These are phyloP conservation scores for Sinocyclocheilus anophthalmus DNA, from an alignment of 2,113 vertebrate genomes.

Conservation along the genomic window DNA sequence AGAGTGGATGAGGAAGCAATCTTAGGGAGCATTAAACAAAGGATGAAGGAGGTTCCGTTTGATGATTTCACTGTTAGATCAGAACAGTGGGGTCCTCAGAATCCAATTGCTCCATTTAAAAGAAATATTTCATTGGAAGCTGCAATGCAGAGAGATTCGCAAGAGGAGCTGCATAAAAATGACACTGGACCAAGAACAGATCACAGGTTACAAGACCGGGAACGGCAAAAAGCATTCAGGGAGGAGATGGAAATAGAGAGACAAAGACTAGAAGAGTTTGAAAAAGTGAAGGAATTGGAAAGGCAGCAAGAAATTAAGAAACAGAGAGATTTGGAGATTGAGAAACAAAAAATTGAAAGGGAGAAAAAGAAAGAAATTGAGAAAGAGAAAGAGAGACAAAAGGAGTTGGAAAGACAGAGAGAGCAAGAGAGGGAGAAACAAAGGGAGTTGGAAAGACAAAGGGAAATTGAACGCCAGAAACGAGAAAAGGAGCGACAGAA, in stretches of 20 bases:
- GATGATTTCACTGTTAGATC: conserved; percentile 62
- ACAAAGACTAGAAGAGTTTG: conserved; percentile 11
- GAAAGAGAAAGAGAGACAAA: conserved; percentile 49
- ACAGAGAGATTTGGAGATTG: conserved; percentile 50
- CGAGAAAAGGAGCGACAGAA: conserved; percentile 51
- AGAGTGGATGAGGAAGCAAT: conserved; percentile 5
- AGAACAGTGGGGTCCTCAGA: conserved; percentile 52
- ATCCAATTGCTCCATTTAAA: conserved; percentile 51
- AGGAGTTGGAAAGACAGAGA: conserved; percentile 43
- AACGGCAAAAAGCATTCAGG: conserved; percentile 35
- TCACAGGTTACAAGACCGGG: conserved; percentile 15
- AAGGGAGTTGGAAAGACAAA: conserved; percentile 38
- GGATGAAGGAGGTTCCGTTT: conserved; percentile 43
- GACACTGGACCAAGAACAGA: background rate
- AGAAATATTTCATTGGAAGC: conserved; percentile 68
- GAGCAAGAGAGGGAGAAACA: conserved; percentile 51
- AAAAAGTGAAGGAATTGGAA: conserved; percentile 48
- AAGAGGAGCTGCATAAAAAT: conserved; percentile 11
- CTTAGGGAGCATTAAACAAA: background rate
- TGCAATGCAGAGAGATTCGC: conserved; percentile 51
- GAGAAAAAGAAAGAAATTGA: conserved; percentile 47
- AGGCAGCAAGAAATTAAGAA: conserved; percentile 56
- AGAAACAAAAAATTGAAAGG: conserved; percentile 38
- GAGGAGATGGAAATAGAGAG: conserved; percentile 42
- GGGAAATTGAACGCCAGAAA: conserved; percentile 49